A percentile compares a stretch with the other conserved stretches of the same genome.
These are phyloP conservation scores for Heliconius hortense DNA, from an alignment of 2,888 invertebrate species.

Conservation along the genomic window DNA sequence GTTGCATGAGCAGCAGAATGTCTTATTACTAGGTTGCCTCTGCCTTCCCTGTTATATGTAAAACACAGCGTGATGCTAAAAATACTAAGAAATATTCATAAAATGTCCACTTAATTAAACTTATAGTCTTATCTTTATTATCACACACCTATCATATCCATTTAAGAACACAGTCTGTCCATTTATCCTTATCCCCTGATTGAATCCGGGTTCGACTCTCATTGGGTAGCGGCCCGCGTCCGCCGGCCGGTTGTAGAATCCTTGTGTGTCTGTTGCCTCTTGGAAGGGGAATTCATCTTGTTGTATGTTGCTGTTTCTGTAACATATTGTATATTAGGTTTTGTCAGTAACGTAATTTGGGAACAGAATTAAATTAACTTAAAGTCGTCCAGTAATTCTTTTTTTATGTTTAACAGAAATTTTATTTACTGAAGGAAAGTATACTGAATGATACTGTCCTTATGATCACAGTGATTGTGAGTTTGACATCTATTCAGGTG, in stretches of 20 bases:
- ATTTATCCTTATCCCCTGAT: conserved; percentile 30
- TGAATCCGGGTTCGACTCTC: conserved; percentile 47
- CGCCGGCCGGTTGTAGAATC: conserved; percentile 68
- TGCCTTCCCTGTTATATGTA: no score
- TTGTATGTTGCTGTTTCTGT: conserved; percentile 44
- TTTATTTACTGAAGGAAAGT: not conserved
- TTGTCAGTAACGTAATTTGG: not conserved
- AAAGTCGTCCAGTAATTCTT: no score
- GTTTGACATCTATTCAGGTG: not conserved
- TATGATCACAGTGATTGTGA: not conserved
- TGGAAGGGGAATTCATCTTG: conserved; percentile 59
- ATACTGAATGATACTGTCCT: not conserved
- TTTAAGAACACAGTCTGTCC: conserved; percentile 24
- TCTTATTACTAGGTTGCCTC: no score
- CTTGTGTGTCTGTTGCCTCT: conserved; percentile 59
- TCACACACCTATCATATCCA: conserved; percentile 20
- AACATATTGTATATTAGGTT: not conserved
- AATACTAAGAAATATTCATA: not conserved
- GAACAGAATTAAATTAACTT: no score
- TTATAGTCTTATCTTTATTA: not conserved
- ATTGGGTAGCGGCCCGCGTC: conserved; percentile 63
- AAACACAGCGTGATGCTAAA: no score
- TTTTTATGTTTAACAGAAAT: no score
- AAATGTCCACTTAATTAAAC: not conserved
- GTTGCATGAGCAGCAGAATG: no score